Evolutionary conservation across 2,113 vertebrate species (phyloP).

Genomic region (Emydocephalus ijimae): DNA sequence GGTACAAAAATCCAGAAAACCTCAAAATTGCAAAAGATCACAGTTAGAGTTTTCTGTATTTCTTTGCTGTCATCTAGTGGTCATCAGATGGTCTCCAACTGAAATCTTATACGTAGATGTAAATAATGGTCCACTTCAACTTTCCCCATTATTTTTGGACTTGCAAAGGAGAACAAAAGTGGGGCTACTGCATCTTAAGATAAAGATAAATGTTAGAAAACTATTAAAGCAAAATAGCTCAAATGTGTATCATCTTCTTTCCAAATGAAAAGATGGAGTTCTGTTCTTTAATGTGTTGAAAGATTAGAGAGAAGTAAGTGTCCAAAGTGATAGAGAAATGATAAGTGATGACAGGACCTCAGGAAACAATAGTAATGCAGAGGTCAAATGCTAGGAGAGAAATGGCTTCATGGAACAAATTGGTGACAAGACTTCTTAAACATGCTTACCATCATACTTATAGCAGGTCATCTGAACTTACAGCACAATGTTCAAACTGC

Average conservation of each 20-base stretch:
- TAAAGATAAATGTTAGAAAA: neutral
- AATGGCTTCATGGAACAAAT: neutral
- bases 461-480: neutral
- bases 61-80: neutral
- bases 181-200: neutral
- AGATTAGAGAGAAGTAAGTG: neutral
- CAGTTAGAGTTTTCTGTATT: neutral
- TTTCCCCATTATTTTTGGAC: neutral
- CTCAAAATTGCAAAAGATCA: neutral
- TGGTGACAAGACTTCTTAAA: neutral
- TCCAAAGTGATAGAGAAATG: neutral
- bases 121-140: neutral
- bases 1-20: neutral
- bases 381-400: neutral
- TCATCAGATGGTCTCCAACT: neutral
- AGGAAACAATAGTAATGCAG: neutral
- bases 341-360: neutral
- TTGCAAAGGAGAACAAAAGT: neutral
- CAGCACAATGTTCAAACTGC: neutral
- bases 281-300: neutral
- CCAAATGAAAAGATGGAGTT: neutral
- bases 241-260: neutral
- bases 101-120: neutral
- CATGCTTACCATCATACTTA: neutral
- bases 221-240: neutral